Conservation (phyloP, 2,797 vertebrate genomes). For the Micropoecilia bifurca region DNA sequence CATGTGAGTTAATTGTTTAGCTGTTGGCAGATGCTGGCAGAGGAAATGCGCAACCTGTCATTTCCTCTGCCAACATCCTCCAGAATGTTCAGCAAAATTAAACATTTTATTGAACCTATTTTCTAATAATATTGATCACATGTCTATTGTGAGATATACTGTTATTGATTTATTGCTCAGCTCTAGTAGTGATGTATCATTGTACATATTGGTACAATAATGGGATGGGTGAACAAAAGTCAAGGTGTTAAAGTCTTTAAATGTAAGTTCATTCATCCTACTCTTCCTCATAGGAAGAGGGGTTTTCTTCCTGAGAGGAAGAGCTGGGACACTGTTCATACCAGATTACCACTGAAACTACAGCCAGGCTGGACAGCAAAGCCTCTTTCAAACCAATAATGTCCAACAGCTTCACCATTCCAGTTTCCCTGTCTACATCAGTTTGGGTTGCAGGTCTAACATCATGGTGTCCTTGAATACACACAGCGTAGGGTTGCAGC, state of each 20-base stretch:
- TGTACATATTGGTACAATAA: not conserved
- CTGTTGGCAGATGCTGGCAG: no score
- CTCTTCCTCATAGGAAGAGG: not conserved
- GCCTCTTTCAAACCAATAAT: not conserved
- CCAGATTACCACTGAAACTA: not conserved
- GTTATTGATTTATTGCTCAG: no score
- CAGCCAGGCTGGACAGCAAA: not conserved
- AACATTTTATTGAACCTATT: no score
- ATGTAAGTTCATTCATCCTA: not conserved
- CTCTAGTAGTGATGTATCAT: not conserved
- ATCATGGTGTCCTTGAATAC: not conserved
- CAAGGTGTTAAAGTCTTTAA: not conserved
- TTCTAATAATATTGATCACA: no score
- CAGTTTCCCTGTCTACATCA: not conserved
- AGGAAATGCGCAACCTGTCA: no score
- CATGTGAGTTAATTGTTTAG: no score
- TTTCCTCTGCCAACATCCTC: no score
- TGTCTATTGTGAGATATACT: no score
- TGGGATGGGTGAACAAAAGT: not conserved
- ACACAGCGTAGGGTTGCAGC: conserved; percentile 2
- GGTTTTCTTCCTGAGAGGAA: not conserved
- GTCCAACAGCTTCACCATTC: not conserved
- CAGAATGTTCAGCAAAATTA: no score
- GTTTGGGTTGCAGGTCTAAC: not conserved
- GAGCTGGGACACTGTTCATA: not conserved